These are phyloP conservation scores for Tetramorium simillimum DNA, from an alignment of 1,140 invertebrate species.

Conservation along the genomic window DNA sequence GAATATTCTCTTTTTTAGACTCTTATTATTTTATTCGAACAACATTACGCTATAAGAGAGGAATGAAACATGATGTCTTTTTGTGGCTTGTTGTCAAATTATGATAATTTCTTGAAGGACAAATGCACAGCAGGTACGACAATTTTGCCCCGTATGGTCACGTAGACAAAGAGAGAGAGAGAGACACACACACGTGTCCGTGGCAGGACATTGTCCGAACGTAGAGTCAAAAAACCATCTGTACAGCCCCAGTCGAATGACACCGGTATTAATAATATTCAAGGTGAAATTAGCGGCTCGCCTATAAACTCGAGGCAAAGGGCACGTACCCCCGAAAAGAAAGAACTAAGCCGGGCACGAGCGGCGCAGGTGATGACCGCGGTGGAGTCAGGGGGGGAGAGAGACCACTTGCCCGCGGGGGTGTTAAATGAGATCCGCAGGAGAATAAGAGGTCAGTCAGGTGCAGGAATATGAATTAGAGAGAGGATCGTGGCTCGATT, in stretches of 20 bases:
- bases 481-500: slow-evolving; percentile 67
- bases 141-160: not conserved
- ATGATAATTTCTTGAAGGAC: not conserved
- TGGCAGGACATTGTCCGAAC: not conserved
- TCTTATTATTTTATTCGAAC: not conserved
- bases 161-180: not conserved
- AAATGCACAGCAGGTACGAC: not conserved
- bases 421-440: slow-evolving; percentile 82
- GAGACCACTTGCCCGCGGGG: slow-evolving; percentile 78
- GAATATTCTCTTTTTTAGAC: slow-evolving; percentile 3
- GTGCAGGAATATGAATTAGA: slow-evolving; percentile 84
- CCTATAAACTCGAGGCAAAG: slow-evolving; percentile 33
- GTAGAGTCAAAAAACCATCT: slow-evolving; percentile 39
- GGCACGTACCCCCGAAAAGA: slow-evolving; percentile 45
- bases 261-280: slow-evolving; percentile 76
- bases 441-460: slow-evolving; percentile 81
- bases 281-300: slow-evolving; percentile 68
- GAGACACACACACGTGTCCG: slow-evolving; percentile 26
- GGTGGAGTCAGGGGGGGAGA: slow-evolving; percentile 25
- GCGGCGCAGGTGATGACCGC: slow-evolving; percentile 60
- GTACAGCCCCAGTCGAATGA: slow-evolving; percentile 24
- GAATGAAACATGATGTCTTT: not conserved
- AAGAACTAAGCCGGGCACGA: slow-evolving; percentile 23
- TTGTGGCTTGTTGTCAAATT: not conserved
- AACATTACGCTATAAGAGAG: not conserved